phyloP scores from a whole-genome alignment of 2,797 vertebrate genomes.

The Vespertilio murinus region DNA sequence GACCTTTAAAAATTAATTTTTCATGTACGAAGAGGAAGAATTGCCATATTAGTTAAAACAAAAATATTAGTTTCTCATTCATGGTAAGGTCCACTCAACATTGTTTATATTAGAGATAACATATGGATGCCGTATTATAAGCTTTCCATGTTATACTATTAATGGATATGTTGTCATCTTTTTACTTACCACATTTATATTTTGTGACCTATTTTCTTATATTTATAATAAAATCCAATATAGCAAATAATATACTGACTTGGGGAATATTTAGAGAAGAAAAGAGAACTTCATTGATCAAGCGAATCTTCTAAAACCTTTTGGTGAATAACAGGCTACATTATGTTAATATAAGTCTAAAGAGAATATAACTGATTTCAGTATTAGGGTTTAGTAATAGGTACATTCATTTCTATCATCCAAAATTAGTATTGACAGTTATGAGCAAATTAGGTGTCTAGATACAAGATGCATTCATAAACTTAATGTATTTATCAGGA shows the following conservation, averaged over 20 bases:
- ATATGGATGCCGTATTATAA: not conserved
- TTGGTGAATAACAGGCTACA: slow-evolving; percentile 9
- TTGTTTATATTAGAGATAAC: not conserved
- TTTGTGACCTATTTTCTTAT: slow-evolving; percentile 2
- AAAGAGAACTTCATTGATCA: slow-evolving; percentile 18
- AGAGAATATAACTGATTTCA: slow-evolving; percentile 20
- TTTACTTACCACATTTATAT: not conserved
- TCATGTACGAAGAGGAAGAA: not conserved
- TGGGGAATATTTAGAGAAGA: not conserved
- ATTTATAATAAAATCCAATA: slow-evolving; percentile 29
- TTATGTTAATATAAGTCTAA: slow-evolving; percentile 34
- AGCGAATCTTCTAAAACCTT: slow-evolving; percentile 23
- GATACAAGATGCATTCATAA: not conserved
- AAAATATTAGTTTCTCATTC: slow-evolving; percentile 10
- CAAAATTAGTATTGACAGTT: not conserved
- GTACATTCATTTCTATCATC: slow-evolving; percentile 26
- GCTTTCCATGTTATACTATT: not conserved
- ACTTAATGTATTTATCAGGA: slow-evolving; percentile 16
- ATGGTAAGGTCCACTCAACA: not conserved
- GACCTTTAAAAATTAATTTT: slow-evolving; percentile 15
- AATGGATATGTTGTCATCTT: not conserved
- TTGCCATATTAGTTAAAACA: slow-evolving; percentile 3
- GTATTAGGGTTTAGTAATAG: slow-evolving; percentile 24
- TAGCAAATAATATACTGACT: not conserved
- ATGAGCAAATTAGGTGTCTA: slow-evolving; percentile 2